These are phyloP conservation scores for Gastrophryne carolinensis DNA, from an alignment of 2,797 vertebrate species.

Conservation along the genomic window DNA sequence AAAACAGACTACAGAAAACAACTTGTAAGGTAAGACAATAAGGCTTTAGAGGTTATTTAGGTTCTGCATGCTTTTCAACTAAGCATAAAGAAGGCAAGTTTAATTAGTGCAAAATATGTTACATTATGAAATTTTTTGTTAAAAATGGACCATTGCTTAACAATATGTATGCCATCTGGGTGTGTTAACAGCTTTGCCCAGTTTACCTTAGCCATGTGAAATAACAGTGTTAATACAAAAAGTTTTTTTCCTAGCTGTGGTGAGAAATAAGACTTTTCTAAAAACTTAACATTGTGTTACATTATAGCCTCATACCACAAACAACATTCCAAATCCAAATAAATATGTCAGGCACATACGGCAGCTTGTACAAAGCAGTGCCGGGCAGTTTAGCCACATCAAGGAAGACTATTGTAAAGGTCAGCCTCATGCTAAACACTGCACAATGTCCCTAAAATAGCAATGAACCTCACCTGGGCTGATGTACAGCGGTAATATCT, in stretches of 20 bases:
- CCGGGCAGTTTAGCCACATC: conserved; percentile 6
- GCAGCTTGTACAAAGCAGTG: not conserved
- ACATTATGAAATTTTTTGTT: too few species aligned
- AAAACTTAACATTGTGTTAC: not conserved
- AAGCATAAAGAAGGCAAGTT: too few species aligned
- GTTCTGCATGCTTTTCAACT: too few species aligned
- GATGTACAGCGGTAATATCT: not conserved
- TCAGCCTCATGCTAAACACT: not conserved
- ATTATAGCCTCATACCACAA: not conserved
- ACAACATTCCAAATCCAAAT: not conserved
- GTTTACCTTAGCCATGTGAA: not conserved
- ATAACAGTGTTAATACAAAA: not conserved
- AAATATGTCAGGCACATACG: conserved; percentile 4
- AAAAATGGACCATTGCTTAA: too few species aligned
- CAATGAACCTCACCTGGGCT: not conserved
- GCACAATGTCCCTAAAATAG: conserved; percentile 12
- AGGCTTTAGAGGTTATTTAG: too few species aligned
- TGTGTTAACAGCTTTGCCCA: not conserved
- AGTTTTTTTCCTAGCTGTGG: not conserved
- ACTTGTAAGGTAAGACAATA: too few species aligned
- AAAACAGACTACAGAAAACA: too few species aligned
- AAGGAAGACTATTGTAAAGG: not conserved
- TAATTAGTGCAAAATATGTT: too few species aligned
- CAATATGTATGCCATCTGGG: too few species aligned
- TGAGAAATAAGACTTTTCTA: not conserved